phyloP scores from a whole-genome alignment of 2,113 vertebrate species.

The Erythrolamprus reginae region DNA sequence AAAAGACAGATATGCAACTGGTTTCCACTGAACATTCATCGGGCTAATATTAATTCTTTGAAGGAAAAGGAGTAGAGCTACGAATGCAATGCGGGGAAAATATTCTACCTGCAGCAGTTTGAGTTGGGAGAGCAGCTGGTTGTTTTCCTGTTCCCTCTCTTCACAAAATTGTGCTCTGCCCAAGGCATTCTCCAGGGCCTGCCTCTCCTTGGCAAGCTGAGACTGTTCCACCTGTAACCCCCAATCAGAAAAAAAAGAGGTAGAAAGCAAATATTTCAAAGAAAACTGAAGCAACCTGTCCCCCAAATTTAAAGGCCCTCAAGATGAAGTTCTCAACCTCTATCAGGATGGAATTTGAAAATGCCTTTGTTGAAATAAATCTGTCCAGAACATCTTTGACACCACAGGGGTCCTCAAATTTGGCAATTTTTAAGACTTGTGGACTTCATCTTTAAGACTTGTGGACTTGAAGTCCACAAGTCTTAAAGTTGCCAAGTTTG shows the following conservation, averaged over 20 bases:
- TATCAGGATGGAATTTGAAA: not conserved
- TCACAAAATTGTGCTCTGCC: conserved; percentile 66
- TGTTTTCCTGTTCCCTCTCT: conserved; percentile 71
- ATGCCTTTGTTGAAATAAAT: not conserved
- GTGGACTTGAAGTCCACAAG: too few species aligned
- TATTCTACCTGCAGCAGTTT: conserved; percentile 71
- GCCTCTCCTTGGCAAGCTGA: conserved; percentile 75
- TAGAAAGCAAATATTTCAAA: not conserved
- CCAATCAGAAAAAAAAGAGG: conserved; percentile 31
- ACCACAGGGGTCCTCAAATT: too few species aligned
- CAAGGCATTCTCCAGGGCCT: conserved; percentile 69
- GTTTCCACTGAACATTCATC: not conserved
- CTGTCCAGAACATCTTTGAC: not conserved
- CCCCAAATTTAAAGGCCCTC: not conserved
- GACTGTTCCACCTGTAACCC: conserved; percentile 69
- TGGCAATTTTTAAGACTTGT: too few species aligned
- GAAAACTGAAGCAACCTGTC: not conserved
- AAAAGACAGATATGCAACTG: not conserved
- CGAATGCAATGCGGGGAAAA: not conserved
- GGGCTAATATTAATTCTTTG: not conserved
- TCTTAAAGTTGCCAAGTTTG: too few species aligned
- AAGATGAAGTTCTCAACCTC: not conserved
- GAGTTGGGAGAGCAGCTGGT: conserved; percentile 66
- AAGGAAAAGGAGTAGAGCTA: not conserved
- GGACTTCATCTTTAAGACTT: too few species aligned